A percentile compares a stretch with the other conserved stretches of the same genome.
phyloP scores from a whole-genome alignment of 2,888 invertebrate species.

The Drosophila tanythrix region DNA sequence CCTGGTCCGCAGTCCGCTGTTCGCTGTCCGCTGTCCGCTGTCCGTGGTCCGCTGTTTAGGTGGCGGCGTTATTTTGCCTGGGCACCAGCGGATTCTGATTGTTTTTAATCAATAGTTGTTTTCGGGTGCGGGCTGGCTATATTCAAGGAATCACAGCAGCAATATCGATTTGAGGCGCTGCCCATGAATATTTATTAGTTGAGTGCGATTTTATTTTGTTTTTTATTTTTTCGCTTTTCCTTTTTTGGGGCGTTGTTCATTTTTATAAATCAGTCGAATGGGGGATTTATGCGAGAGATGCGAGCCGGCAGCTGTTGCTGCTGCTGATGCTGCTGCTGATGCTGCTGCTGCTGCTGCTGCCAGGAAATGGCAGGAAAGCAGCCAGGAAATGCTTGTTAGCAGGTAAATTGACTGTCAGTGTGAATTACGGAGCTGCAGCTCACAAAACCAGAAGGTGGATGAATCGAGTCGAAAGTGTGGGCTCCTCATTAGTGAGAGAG shows the following conservation, averaged over 20 bases:
- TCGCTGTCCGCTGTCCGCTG: background rate
- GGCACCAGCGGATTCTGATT: constrained; percentile 18
- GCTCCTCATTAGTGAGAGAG: constrained; percentile 51
- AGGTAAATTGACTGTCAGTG: constrained; percentile 74
- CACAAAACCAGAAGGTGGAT: constrained; percentile 12
- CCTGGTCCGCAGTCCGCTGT: background rate
- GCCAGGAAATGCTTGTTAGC: constrained; percentile 70
- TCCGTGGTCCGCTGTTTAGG: constrained; percentile 29
- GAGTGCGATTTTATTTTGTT: constrained; percentile 14
- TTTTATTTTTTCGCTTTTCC: background rate
- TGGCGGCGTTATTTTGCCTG: constrained; percentile 42
- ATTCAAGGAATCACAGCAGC: constrained; percentile 45
- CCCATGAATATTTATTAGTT: constrained; percentile 73
- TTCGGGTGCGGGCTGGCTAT: background rate
- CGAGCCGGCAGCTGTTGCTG: constrained; percentile 27
- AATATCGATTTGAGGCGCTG: constrained; percentile 29
- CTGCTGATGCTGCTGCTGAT: constrained; percentile 8
- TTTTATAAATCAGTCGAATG: constrained; percentile 74
- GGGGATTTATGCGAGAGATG: constrained; percentile 61
- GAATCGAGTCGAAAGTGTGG: constrained; percentile 28
- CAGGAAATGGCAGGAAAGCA: constrained; percentile 40
- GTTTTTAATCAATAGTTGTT: constrained; percentile 58
- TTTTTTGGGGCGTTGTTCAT: constrained; percentile 69
- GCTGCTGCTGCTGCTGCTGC: constrained; percentile 25
- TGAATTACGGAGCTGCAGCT: constrained; percentile 46